phyloP scores from a whole-genome alignment of 1,140 invertebrate genomes.

The Zaprionus davidi region DNA sequence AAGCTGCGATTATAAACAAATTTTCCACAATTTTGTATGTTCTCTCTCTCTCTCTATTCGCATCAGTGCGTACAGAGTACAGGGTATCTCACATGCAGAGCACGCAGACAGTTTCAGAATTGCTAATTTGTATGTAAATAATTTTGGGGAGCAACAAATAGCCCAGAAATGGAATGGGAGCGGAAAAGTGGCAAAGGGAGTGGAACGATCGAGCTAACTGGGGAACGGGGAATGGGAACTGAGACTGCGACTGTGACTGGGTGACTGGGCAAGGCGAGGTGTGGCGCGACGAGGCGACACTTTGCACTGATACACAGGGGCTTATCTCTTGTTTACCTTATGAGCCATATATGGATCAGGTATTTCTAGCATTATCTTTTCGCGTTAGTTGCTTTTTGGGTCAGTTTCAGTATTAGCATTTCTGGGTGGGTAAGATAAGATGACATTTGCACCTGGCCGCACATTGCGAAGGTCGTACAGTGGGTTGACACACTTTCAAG shows the following conservation, averaged over 20 bases:
- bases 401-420: constrained; percentile 69
- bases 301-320: constrained; percentile 57
- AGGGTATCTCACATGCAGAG: constrained; percentile 10
- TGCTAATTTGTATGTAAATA: constrained; percentile 80
- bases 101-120: constrained; percentile 45
- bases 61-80: not conserved
- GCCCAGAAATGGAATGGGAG: not conserved
- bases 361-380: constrained; percentile 51
- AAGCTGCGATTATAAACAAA: constrained; percentile 1
- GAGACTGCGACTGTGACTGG: not conserved
- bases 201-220: not conserved
- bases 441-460: constrained; percentile 16
- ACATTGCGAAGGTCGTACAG: not conserved
- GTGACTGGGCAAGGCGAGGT: constrained; percentile 24
- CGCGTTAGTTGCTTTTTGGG: constrained; percentile 56
- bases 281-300: constrained; percentile 47
- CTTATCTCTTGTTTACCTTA: constrained; percentile 70
- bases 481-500: not conserved
- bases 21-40: not conserved
- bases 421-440: constrained; percentile 64
- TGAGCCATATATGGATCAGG: constrained; percentile 44
- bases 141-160: constrained; percentile 59
- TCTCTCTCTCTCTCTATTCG: not conserved
- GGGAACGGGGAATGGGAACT: not conserved
- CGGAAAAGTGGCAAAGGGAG: constrained; percentile 5